phyloP scores from a whole-genome alignment of 30 jellyfish, hydroid and myxozoan genomes.

The Aurelia aurita complex sp. Pacific region DNA sequence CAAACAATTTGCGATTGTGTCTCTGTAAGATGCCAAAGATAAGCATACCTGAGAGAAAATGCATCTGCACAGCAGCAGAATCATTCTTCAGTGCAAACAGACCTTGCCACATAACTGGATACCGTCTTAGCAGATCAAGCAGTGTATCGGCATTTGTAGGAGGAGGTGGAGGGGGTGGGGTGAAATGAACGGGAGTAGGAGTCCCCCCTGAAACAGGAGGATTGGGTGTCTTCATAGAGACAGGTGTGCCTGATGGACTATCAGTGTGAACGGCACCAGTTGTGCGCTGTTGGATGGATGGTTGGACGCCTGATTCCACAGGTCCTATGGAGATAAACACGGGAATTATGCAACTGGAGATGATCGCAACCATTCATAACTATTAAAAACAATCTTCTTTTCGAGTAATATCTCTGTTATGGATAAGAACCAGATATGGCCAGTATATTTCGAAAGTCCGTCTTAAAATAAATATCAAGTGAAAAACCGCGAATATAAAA shows the following conservation, averaged over 20 bases:
- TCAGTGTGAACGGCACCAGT: constrained; percentile 30
- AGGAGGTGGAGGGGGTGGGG: constrained; percentile 92
- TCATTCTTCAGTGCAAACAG: constrained; percentile 92
- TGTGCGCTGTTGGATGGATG: constrained; percentile 45
- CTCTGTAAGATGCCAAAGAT: neutral
- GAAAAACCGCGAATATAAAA: neutral
- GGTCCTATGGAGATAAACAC: neutral
- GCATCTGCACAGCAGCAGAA: constrained; percentile 99
- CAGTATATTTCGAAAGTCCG: no score
- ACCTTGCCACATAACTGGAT: constrained; percentile 99
- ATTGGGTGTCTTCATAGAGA: constrained; percentile 59
- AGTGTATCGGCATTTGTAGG: constrained; percentile 87
- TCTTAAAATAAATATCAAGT: neutral
- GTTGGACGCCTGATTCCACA: constrained; percentile 25
- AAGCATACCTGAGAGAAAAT: constrained; percentile 87
- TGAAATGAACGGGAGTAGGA: constrained; percentile 66
- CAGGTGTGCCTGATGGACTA: constrained; percentile 75
- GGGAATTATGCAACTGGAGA: neutral
- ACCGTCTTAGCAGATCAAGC: constrained; percentile 89
- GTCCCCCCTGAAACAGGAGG: constrained; percentile 83
- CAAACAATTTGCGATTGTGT: no score
- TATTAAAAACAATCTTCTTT: no score
- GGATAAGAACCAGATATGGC: no score
- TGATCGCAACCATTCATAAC: no score
- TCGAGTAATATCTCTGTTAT: no score